Percentiles rank a stretch among this genome's conserved stretches.
Evolutionary conservation across 2,113 vertebrate species (phyloP).

Genomic region (Hippotragus niger): DNA sequence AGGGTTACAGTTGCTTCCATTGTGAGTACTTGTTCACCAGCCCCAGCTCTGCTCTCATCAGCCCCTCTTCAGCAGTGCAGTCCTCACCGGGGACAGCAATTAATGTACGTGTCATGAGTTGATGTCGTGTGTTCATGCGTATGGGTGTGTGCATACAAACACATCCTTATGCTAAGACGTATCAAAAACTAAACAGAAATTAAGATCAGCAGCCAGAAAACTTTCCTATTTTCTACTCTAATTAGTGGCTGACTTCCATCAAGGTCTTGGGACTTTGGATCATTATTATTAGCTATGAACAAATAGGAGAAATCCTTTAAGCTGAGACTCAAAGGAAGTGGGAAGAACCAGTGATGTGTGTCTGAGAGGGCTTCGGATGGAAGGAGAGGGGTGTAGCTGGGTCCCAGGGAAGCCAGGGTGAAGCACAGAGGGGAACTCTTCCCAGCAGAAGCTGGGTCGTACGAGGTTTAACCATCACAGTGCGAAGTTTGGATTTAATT

Average conservation of each 20-base stretch:
- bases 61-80: not conserved
- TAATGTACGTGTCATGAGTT: not conserved
- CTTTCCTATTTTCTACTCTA: not conserved
- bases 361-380: not conserved
- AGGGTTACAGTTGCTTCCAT: not conserved
- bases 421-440: not conserved
- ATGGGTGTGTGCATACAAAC: not conserved
- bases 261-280: not conserved
- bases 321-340: not conserved
- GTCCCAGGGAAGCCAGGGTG: not conserved
- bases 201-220: not conserved
- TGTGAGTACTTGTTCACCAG: not conserved
- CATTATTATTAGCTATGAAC: not conserved
- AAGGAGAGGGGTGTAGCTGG: rapidly evolving
- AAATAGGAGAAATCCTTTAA: not conserved
- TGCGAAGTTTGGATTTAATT: not conserved
- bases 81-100: not conserved
- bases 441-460: not conserved
- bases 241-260: not conserved
- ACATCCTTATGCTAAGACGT: not conserved
- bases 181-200: not conserved
- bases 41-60: not conserved
- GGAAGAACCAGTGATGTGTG: not conserved
- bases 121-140: no score
- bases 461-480: not conserved